These are phyloP conservation scores for Marasmarcha lunaedactyla DNA, from an alignment of 2,888 invertebrate species.

Conservation along the genomic window DNA sequence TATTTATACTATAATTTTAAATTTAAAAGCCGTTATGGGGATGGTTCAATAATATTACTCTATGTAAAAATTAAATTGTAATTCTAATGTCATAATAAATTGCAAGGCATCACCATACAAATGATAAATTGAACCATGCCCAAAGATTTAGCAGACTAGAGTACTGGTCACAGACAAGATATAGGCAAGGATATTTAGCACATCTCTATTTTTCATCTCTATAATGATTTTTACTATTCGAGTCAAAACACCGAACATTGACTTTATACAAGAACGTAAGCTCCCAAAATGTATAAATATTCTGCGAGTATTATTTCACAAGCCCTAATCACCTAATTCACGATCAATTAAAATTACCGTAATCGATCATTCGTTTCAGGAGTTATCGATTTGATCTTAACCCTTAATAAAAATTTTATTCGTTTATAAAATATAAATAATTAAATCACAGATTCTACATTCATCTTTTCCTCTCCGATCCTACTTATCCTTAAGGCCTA, in stretches of 20 bases:
- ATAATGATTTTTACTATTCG: conserved; percentile 20
- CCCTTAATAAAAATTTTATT: conserved; percentile 19
- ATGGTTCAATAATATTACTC: not conserved
- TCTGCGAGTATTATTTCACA: conserved; percentile 47
- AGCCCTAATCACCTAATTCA: conserved; percentile 24
- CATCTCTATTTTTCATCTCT: too few relatives aligned
- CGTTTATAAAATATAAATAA: conserved; percentile 35
- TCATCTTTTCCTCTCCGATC: conserved; percentile 26
- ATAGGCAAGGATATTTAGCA: conserved; percentile 51
- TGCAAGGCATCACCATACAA: not conserved
- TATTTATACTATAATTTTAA: conserved; percentile 4
- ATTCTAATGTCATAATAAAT: not conserved
- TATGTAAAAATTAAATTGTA: not conserved
- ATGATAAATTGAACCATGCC: conserved; percentile 28
- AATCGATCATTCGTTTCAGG: not conserved
- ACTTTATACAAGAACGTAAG: conserved; percentile 26
- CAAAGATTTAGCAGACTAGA: conserved; percentile 48
- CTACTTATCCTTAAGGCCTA: conserved; percentile 63
- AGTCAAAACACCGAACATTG: conserved; percentile 17
- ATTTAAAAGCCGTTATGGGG: too few relatives aligned
- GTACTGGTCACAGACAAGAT: conserved; percentile 53
- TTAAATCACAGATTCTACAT: conserved; percentile 66
- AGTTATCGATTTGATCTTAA: conserved; percentile 12
- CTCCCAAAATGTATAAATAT: conserved; percentile 16
- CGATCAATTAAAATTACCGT: conserved; percentile 13